Conservation (phyloP, 2,888 invertebrate species). For the Drosophila flavopinicola region DNA sequence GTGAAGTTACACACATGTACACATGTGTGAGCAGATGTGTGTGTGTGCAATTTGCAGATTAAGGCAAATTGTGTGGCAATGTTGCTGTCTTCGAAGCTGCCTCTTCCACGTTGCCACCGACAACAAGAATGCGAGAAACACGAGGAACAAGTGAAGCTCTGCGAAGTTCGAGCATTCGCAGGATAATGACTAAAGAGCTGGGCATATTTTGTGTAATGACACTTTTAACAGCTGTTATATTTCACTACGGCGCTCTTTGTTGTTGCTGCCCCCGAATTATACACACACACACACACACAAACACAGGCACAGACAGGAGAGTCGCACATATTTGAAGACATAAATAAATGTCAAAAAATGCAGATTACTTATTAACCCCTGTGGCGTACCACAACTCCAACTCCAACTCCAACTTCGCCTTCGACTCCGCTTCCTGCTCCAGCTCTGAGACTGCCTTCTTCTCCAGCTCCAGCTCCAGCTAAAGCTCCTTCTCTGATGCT, state of each 20-base stretch:
- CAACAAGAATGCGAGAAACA: conserved; percentile 9
- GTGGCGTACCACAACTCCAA: conserved; percentile 75
- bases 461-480: not conserved
- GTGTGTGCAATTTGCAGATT: too few species aligned
- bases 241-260: conserved; percentile 53
- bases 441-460: not conserved
- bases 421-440: conserved; percentile 3
- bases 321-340: conserved; percentile 79
- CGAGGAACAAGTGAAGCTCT: not conserved
- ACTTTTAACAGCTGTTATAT: conserved; percentile 75
- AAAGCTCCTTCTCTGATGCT: too few species aligned
- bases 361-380: conserved; percentile 84
- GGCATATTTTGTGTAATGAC: conserved; percentile 72
- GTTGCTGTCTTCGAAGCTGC: too few species aligned
- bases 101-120: not conserved
- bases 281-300: conserved; percentile 12
- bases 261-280: conserved; percentile 11
- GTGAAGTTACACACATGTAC: too few species aligned
- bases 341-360: conserved; percentile 84
- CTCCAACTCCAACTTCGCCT: conserved; percentile 11
- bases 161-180: conserved; percentile 13
- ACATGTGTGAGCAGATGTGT: too few species aligned
- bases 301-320: not conserved
- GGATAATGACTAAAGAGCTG: conserved; percentile 21
- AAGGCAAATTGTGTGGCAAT: too few species aligned